Percentiles rank a stretch among this genome's conserved stretches.
Conservation (phyloP, 2,888 invertebrate species). For the Zhengitettix transpicula region DNA sequence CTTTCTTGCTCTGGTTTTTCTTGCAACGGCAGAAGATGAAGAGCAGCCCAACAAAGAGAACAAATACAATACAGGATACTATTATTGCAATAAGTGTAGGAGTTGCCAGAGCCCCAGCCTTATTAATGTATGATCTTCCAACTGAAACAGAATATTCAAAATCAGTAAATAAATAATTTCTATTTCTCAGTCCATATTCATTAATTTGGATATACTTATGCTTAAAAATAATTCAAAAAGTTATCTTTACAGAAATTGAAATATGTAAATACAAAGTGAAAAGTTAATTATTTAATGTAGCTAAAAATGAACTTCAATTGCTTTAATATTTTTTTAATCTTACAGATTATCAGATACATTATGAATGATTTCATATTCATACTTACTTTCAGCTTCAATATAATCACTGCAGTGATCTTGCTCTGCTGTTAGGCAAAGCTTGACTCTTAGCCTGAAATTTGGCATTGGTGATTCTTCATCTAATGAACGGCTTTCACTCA, state of each 20-base stretch:
- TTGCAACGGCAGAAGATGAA: conserved; percentile 76
- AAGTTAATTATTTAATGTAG: too few species aligned
- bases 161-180: conserved; percentile 12
- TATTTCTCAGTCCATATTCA: too few species aligned
- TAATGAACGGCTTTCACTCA: background rate
- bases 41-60: conserved; percentile 55
- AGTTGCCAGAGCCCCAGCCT: conserved; percentile 58
- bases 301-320: background rate
- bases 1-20: conserved; percentile 60
- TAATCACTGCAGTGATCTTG: conserved; percentile 71
- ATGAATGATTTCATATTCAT: background rate
- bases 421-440: conserved; percentile 65
- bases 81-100: conserved; percentile 64
- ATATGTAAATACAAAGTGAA: too few species aligned
- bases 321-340: background rate
- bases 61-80: conserved; percentile 64
- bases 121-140: conserved; percentile 64
- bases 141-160: conserved; percentile 31
- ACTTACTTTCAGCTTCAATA: conserved; percentile 63
- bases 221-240: background rate
- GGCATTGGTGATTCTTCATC: background rate
- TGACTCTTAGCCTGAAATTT: conserved; percentile 50
- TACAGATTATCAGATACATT: background rate
- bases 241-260: too few species aligned
- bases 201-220: background rate